Evolutionary conservation across 2,113 vertebrate species (phyloP).

Genomic region (rabbit (Oryctolagus cuniculus)): DNA sequence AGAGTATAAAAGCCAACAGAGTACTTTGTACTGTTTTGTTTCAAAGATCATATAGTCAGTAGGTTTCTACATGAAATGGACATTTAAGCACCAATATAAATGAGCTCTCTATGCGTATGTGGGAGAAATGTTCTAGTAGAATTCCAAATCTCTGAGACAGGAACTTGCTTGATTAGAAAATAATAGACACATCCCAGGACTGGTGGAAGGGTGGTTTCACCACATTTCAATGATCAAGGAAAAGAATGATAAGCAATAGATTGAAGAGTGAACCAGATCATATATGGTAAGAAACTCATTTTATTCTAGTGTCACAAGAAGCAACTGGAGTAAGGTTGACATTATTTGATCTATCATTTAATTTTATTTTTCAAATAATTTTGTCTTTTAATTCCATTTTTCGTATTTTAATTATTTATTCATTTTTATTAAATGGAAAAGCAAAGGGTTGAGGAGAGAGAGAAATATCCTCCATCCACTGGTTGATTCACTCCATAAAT

Average conservation of each 20-base stretch:
- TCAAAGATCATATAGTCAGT: neutral
- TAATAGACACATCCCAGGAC: neutral
- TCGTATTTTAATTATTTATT: too few species aligned
- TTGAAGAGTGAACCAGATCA: neutral
- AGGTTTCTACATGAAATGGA: neutral
- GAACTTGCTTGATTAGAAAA: accelerated
- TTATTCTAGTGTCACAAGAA: neutral
- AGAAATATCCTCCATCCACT: too few species aligned
- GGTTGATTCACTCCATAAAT: too few species aligned
- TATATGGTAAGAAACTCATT: neutral
- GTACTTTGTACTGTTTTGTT: neutral
- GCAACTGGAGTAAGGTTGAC: neutral
- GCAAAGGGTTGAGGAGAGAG: too few species aligned
- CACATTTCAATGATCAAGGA: neutral
- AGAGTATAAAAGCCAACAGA: neutral
- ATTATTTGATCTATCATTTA: neutral
- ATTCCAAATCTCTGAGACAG: neutral
- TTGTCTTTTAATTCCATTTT: too few species aligned
- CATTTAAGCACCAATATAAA: neutral
- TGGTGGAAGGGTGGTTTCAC: neutral
- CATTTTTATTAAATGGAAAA: too few species aligned
- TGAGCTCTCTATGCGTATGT: neutral
- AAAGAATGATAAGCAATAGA: neutral
- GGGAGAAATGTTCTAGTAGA: neutral
- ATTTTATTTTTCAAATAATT: neutral